Conservation (phyloP, 2,113 vertebrate genomes). For the Otis tarda region DNA sequence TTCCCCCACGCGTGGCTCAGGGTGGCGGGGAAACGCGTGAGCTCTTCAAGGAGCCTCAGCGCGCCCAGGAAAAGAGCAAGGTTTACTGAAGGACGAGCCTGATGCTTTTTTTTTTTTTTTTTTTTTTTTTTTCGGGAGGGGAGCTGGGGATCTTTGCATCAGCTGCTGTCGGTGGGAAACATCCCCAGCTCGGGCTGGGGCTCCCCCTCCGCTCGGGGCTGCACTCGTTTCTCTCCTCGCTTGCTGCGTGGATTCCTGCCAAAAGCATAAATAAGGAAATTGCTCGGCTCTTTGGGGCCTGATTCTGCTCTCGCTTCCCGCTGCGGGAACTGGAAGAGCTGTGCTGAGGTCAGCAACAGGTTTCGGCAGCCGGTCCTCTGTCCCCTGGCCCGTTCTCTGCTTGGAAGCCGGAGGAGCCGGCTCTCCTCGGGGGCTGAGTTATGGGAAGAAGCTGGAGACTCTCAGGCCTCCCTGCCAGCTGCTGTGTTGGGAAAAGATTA, state of each 20-base stretch:
- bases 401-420: rapidly evolving
- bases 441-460: neutral
- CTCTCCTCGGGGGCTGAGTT: neutral
- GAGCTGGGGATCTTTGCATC: neutral
- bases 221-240: rapidly evolving
- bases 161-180: neutral
- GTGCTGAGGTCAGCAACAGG: neutral
- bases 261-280: neutral
- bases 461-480: neutral
- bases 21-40: rapidly evolving
- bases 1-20: rapidly evolving
- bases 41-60: neutral
- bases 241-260: neutral
- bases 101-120: rapidly evolving
- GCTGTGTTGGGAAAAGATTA: neutral
- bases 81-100: neutral
- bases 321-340: neutral
- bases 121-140: neutral
- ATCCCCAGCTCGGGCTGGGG: neutral
- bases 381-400: neutral
- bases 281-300: neutral
- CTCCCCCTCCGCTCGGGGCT: neutral
- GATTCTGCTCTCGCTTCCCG: neutral
- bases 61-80: neutral
- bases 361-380: neutral